Evolutionary conservation across 2,888 invertebrate genomes (phyloP), one percentile per base, ranked within the genome.

Genomic region (Sarcophaga caerulescens): DNA sequence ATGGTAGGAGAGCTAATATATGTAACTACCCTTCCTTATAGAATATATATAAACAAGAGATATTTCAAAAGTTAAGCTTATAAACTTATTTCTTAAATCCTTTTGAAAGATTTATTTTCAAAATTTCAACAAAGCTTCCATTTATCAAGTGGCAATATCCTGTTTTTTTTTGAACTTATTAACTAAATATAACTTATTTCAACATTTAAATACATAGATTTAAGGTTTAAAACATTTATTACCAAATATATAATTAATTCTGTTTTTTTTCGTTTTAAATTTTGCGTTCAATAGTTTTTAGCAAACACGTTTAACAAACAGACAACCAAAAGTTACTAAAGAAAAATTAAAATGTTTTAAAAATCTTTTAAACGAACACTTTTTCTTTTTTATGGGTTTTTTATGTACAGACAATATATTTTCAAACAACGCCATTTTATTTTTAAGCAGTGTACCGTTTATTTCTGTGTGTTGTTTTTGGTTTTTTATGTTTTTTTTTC

Each of bases 1-100:
- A 21, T 14, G 47, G 14, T 0, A 35, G 4, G 14, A 62, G 60
- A 45, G 52, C 52, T 52, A 52, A 14, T 47, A 47, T 47, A 45
- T 45, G 2, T 23, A 68, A 68, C 21, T 10, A 63, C n/a, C 21
- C 44, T 62, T 81, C 76, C 35, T 35, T 35, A 70, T 63, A 65
- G 62, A 17, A 45, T 19, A 52, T 44, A 85, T 82, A 87, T 87
- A 88, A 88, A 87, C 84, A 84, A 84, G 81, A 87, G 85, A 81
- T 79, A 80, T 77, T 83, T 73, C 73, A 2, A 74, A 78, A 81
- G 82, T 85, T 80, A 82, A 65, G 19, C 65, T 60, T 62, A 59
- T 44, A 79, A 65, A 19, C 44, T 17, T 70, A n/a, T 66, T 4
- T 65, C 23, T 83, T 44, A 63, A 75, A 21, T 35, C 35, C 14